phyloP scores from a whole-genome alignment of 2,888 invertebrate species.

The Melanargia galathea region DNA sequence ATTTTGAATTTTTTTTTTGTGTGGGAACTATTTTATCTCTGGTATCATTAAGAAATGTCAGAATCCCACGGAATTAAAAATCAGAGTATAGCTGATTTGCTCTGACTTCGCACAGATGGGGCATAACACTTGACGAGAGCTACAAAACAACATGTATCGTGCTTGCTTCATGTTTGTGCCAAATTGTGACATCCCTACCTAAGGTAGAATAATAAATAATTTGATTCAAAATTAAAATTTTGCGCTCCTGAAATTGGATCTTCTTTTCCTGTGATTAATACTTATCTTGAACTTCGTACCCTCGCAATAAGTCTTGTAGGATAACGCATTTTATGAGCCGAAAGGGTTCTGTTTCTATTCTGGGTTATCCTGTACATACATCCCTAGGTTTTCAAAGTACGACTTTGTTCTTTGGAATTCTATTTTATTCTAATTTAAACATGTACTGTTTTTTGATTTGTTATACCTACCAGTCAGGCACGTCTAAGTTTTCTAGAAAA shows the following conservation, averaged over 20 bases:
- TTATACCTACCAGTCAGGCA: too few species aligned
- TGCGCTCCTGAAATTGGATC: constrained; percentile 23
- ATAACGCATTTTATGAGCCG: constrained; percentile 17
- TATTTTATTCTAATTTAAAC: background rate
- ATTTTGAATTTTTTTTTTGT: too few species aligned
- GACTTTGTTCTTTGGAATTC: background rate
- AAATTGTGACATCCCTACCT: background rate
- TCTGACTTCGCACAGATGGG: too few species aligned
- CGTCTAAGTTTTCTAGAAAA: too few species aligned
- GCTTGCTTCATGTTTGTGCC: too few species aligned
- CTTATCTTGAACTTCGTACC: constrained; percentile 18
- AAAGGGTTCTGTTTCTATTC: constrained; percentile 13
- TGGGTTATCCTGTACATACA: background rate
- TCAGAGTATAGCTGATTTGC: too few species aligned
- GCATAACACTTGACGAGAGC: too few species aligned
- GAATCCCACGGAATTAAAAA: too few species aligned
- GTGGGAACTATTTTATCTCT: too few species aligned
- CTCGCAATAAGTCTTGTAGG: constrained; percentile 15
- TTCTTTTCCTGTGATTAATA: constrained; percentile 28
- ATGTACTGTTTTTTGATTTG: too few species aligned
- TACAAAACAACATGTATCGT: too few species aligned
- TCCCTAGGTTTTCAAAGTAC: background rate
- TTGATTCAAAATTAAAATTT: constrained; percentile 33
- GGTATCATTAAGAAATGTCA: too few species aligned
- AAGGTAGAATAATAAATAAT: constrained; percentile 12